Base-by-base conservation (phyloP, 2,888 invertebrate genomes). In the Nematopogon swammerdamellus region DNA sequence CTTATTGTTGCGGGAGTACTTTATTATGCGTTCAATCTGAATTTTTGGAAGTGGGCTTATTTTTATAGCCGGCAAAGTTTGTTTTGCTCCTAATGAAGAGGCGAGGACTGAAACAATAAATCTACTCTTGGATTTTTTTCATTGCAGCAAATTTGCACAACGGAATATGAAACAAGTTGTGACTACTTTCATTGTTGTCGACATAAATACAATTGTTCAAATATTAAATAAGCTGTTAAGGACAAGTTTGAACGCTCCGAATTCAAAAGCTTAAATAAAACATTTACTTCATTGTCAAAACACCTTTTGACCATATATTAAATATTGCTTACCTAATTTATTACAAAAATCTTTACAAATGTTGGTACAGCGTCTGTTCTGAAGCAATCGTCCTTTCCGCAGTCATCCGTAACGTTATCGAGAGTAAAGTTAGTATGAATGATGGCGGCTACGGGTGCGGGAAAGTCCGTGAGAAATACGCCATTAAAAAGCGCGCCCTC, bases 341-440 rank as follows among this genome's bases (percentile, higher is more conserved):
- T 42, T 51, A 52, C 46, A 51, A 58, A 56, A 58, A 56, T 49
- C 49, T 59, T 58, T 36, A 8, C 3, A 36, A 14, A 36, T 36
- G 14, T 36, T 36, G 8, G 14, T 6, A 14, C 36, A 36, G 36
- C 25, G 4, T 25, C 25, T 10, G 5, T 25, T 14, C 11, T 8
- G 11, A 14, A 36, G 36, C n/a, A 14, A 14, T 36, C 14, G 36
- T 36, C 36, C 36, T 14, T 14, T 14, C 36, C 3, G 36, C 8
- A 36, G 36, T 36, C 36, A 36, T 14, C 11, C 36, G 36, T 36
- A 14, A 6, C 11, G n/a, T 3, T 14, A 36, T 36, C 36, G 36
- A 36, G 36, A 36, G 11, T 4, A 36, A 25, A 25, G 25, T 25
- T 25, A 8, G 5, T 25, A 25, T 25, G 25, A 25, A 25, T 25